phyloP scores from a whole-genome alignment of 2,888 invertebrate genomes.

The Hofmannophila pseudospretella region DNA sequence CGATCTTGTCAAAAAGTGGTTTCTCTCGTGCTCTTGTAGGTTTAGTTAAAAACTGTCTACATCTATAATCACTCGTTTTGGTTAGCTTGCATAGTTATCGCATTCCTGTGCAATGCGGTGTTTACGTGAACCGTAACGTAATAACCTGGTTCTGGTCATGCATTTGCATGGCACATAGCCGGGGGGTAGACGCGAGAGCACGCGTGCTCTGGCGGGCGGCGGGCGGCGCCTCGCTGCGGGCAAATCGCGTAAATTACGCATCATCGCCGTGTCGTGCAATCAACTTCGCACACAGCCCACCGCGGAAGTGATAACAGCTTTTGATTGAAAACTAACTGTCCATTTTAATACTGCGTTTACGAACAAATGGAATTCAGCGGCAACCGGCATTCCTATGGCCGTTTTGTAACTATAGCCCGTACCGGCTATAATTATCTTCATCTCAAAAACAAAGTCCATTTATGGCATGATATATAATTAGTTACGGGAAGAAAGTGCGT shows the following conservation, averaged over 20 bases:
- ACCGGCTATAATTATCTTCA: constrained; percentile 37
- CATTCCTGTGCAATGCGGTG: background rate
- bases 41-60: no score
- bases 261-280: constrained; percentile 26
- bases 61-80: no score
- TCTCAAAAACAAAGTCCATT: constrained; percentile 40
- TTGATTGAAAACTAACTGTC: constrained; percentile 33
- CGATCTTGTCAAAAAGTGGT: no score
- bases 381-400: background rate
- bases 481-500: constrained; percentile 53
- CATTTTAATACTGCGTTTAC: constrained; percentile 2
- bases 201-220: constrained; percentile 30
- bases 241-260: constrained; percentile 31
- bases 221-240: constrained; percentile 18
- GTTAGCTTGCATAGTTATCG: no score
- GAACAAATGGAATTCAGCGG: background rate
- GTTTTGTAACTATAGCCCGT: constrained; percentile 17
- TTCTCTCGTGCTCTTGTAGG: no score
- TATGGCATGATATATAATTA: constrained; percentile 46
- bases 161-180: constrained; percentile 4
- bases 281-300: constrained; percentile 15
- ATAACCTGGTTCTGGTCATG: background rate
- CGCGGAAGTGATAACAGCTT: constrained; percentile 28
- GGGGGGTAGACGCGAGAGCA: constrained; percentile 25
- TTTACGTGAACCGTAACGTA: background rate